These are phyloP conservation scores for Schlechtendalia chinensis DNA, from an alignment of 1,140 invertebrate species.

Conservation along the genomic window DNA sequence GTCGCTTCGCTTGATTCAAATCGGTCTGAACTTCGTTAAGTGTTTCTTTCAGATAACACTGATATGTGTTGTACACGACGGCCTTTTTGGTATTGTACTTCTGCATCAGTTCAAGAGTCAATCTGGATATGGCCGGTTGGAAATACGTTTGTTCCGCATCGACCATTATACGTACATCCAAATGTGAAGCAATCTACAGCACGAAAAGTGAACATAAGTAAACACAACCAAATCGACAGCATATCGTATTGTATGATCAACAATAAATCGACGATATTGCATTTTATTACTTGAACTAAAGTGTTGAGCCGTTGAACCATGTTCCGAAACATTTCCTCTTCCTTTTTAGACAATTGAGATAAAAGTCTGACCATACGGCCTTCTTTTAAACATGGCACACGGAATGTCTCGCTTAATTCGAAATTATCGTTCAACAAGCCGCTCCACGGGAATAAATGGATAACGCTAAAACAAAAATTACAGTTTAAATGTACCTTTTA, in stretches of 20 bases:
- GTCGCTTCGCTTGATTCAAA: conserved; percentile 88
- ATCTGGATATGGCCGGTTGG: conserved; percentile 95
- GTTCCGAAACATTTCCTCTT: conserved; percentile 97
- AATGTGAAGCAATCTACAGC: conserved; percentile 78
- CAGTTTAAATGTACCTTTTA: too few species aligned
- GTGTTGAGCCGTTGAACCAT: conserved; percentile 91
- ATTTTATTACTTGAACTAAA: conserved; percentile 63
- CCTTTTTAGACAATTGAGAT: conserved; percentile 84
- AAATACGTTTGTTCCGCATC: conserved; percentile 99
- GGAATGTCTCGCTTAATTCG: conserved; percentile 84
- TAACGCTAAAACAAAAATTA: conserved; percentile 62
- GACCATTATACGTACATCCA: conserved; percentile 95
- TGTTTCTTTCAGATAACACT: conserved; percentile 93
- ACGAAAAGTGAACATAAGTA: too few species aligned
- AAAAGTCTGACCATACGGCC: conserved; percentile 78
- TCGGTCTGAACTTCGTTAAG: conserved; percentile 86
- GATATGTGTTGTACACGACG: conserved; percentile 98
- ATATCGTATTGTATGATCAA: too few species aligned
- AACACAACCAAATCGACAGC: too few species aligned
- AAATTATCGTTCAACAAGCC: conserved; percentile 90
- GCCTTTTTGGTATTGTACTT: conserved; percentile 89
- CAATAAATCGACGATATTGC: too few species aligned
- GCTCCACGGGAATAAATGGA: conserved; percentile 97
- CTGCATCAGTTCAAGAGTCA: conserved; percentile 97
- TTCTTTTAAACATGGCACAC: conserved; percentile 91